phyloP scores from a whole-genome alignment of 1,140 invertebrate species.

The Platyscapa corneri region DNA sequence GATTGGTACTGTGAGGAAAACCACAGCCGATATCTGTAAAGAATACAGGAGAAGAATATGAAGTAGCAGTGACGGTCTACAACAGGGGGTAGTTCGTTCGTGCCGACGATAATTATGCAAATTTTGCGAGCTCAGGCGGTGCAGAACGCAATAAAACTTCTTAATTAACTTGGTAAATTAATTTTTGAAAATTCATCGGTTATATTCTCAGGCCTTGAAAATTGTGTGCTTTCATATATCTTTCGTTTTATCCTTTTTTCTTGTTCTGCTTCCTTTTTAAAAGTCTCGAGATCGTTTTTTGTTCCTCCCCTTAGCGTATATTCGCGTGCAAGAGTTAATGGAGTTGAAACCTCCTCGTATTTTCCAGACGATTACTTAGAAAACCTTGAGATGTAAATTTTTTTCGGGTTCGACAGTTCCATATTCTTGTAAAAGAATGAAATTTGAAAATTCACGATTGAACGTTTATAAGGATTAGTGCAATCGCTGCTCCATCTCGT shows the following conservation, averaged over 20 bases:
- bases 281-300: not conserved
- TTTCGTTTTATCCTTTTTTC: not conserved
- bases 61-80: not conserved
- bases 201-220: not conserved
- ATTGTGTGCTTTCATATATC: not conserved
- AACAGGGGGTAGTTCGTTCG: slow-evolving; percentile 8
- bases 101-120: slow-evolving; percentile 41
- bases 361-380: slow-evolving; percentile 48
- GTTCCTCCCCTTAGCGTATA: not conserved
- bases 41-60: not conserved
- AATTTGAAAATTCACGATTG: slow-evolving; percentile 16
- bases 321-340: slow-evolving; percentile 42
- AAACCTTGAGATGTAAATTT: slow-evolving; percentile 42
- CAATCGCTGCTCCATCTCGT: not conserved
- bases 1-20: not conserved
- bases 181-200: slow-evolving; percentile 48
- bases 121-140: not conserved
- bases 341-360: slow-evolving; percentile 48
- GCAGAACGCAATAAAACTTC: slow-evolving; percentile 39
- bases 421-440: slow-evolving; percentile 25
- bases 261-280: not conserved
- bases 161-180: slow-evolving; percentile 51
- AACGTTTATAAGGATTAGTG: slow-evolving; percentile 40
- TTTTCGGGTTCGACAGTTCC: slow-evolving; percentile 24
- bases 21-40: not conserved